Evolutionary conservation across 2,113 vertebrate species (phyloP), one percentile per base, ranked within the genome.

Genomic region (Perca schrenkii): DNA sequence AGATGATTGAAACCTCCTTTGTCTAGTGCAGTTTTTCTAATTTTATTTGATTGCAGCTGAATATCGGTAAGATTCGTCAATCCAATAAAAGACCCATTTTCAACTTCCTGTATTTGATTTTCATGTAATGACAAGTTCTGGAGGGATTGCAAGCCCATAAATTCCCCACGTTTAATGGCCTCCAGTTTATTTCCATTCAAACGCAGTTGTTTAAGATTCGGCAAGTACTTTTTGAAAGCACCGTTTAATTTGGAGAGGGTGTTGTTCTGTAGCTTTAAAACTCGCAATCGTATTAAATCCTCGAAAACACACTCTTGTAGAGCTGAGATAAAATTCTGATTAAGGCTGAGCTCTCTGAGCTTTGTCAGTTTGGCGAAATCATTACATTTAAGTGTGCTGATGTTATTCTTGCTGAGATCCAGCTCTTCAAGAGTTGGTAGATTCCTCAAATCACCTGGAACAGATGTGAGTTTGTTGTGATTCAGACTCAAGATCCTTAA

Each of bases 391-490:
- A 96, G 72, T 0, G 3, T 25, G 2, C 3, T 28, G 54, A 96
- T 95, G 0, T 21, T 57, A 74, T 96, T 96, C 17, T 0, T 71
- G 72, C 87, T 94, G 2, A 96, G 91, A 70, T 95, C 84, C 62
- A 96, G 58, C 52, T 84, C 62, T 28, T 47, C 8, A 14, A 96
- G 89, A 7, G 2, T 64, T 0, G 69, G n/a, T 40, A 95, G 66
- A 47, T 77, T 83, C 15, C 63, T 75, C 4, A 79, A 76, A 6
- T 84, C 87, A 2, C 49, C 6, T 0, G 92, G 93, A 49, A 96
- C 86, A 0, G 21, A 0, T 1, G 6, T 2, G 2, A 96, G 75
- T 0, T 14, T 53, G 50, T 96, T 96, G 2, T 4, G 2, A 52
- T 49, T 68, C 1, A 96, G 56, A 12, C 0, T 81, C 70, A 96